Conservation (phyloP, 2,797 vertebrate species). For the Poeciliopsis presidionis region DNA sequence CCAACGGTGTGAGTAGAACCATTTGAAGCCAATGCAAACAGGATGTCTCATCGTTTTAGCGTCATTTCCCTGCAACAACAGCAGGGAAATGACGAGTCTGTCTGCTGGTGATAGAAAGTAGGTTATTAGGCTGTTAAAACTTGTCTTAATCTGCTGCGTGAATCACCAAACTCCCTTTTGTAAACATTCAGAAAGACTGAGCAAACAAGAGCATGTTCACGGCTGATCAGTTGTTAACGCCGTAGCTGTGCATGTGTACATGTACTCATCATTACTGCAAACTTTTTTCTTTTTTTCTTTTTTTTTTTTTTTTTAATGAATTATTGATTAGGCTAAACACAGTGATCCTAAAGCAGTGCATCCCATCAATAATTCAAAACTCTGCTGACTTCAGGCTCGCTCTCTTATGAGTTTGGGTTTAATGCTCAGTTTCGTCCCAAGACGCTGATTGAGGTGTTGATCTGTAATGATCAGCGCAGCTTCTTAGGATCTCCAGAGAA, state of each 20-base stretch:
- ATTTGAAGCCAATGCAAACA: constrained; percentile 26
- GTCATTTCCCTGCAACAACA: constrained; percentile 30
- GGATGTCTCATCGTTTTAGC: constrained; percentile 27
- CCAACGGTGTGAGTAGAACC: constrained; percentile 14
- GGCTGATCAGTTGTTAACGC: constrained; percentile 29
- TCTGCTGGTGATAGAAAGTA: constrained; percentile 13
- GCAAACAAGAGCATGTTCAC: constrained; percentile 25
- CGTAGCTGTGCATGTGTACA: constrained; percentile 12
- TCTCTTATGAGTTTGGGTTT: constrained; percentile 57
- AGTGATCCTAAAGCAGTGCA: constrained; percentile 61
- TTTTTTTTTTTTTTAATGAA: constrained; percentile 49
- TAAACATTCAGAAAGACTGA: constrained; percentile 8
- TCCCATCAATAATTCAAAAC: constrained; percentile 71
- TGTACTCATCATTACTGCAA: constrained; percentile 35
- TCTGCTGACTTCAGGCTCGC: constrained; percentile 37
- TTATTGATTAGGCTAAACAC: constrained; percentile 73
- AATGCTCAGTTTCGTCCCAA: constrained; percentile 31
- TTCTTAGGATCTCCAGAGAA: constrained; percentile 16
- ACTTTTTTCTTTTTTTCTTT: constrained; percentile 13
- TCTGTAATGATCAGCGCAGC: constrained; percentile 42
- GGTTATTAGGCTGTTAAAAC: background rate
- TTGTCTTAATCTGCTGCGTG: background rate
- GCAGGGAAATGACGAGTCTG: background rate
- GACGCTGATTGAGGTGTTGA: constrained; percentile 50
- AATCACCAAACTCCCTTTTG: constrained; percentile 20